phyloP scores from a whole-genome alignment of 2,888 invertebrate species.

The Synergus japonicus region DNA sequence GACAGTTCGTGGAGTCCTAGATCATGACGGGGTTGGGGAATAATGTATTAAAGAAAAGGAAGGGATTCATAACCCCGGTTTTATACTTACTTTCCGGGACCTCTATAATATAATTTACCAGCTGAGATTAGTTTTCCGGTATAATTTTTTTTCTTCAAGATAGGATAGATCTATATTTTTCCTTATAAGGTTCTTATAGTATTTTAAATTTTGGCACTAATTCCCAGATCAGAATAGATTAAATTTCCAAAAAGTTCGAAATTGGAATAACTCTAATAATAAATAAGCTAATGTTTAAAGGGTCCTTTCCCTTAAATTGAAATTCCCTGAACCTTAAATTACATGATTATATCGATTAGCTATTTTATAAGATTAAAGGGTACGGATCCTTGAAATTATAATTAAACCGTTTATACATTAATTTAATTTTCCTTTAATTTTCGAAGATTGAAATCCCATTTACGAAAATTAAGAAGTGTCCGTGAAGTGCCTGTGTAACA shows the following conservation, averaged over 20 bases:
- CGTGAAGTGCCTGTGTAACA: background rate
- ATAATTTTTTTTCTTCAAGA: background rate
- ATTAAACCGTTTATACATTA: background rate
- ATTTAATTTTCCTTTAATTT: background rate
- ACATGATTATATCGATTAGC: too few species aligned
- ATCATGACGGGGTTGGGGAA: background rate
- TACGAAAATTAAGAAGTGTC: background rate
- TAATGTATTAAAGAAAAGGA: conserved; percentile 1
- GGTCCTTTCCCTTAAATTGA: too few species aligned
- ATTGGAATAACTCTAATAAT: too few species aligned
- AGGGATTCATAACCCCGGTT: conserved; percentile 1
- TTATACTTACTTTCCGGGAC: background rate
- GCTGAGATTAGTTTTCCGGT: background rate
- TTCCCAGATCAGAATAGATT: too few species aligned
- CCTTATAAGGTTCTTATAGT: background rate
- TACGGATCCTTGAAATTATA: background rate
- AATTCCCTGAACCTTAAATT: too few species aligned
- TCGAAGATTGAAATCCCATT: background rate
- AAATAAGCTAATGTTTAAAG: too few species aligned
- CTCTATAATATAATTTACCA: conserved; percentile 7
- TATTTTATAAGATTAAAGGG: background rate
- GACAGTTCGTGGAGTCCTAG: conserved; percentile 8
- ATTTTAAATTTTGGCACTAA: background rate
- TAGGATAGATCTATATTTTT: background rate
- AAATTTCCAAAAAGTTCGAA: too few species aligned